phyloP scores from a whole-genome alignment of 1,140 invertebrate genomes.

The Diploscapter pachys region DNA sequence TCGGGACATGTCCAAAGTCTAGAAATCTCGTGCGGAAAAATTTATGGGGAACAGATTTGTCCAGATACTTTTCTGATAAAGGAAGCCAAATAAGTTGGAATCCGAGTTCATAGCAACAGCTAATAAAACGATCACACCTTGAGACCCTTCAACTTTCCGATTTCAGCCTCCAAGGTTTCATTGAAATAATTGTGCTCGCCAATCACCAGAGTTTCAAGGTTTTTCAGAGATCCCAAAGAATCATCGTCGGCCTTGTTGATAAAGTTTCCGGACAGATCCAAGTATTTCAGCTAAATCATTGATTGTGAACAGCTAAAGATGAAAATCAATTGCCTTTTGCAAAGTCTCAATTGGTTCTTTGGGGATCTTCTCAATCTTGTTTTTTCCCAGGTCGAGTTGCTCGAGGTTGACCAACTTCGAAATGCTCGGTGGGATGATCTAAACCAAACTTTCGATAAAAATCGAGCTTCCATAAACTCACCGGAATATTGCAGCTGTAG shows the following conservation, averaged over 20 bases:
- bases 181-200: conserved; percentile 38
- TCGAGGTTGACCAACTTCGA: background rate
- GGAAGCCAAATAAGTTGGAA: background rate
- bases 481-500: conserved; percentile 24
- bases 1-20: conserved; percentile 32
- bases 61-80: background rate
- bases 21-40: background rate
- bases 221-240: conserved; percentile 15
- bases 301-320: background rate
- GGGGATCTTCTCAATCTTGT: conserved; percentile 13
- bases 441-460: conserved; percentile 1
- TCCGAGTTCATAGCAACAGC: background rate
- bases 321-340: background rate
- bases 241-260: conserved; percentile 19
- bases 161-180: conserved; percentile 24
- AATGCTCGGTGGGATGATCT: conserved; percentile 17
- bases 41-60: too few species aligned
- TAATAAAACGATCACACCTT: conserved; percentile 8
- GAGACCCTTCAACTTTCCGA: conserved; percentile 21
- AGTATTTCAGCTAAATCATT: conserved; percentile 23
- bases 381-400: conserved; percentile 18
- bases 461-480: background rate
- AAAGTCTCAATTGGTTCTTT: background rate
- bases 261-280: conserved; percentile 33
- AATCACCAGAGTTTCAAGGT: conserved; percentile 30